phyloP scores from a whole-genome alignment of 2,888 invertebrate genomes.

The Bruchidius siliquastri region DNA sequence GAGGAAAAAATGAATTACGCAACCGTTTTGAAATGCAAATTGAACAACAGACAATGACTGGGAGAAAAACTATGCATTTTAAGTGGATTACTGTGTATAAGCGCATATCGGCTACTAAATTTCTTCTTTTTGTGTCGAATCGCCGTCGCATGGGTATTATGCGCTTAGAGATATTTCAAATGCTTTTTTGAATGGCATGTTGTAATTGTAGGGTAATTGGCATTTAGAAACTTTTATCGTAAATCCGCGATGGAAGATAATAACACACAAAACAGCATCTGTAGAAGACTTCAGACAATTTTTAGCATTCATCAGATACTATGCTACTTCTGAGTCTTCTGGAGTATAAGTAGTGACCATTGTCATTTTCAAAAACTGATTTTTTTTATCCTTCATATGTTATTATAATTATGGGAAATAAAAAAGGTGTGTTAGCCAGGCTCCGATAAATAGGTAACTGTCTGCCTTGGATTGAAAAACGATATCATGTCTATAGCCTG shows the following conservation, averaged over 20 bases:
- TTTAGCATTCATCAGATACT: too few relatives aligned
- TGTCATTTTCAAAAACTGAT: too few relatives aligned
- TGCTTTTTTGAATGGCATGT: not conserved
- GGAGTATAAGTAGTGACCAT: too few relatives aligned
- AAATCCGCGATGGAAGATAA: not conserved
- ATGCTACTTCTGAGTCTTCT: too few relatives aligned
- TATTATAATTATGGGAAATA: too few relatives aligned
- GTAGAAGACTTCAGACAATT: not conserved
- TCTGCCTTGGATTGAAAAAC: too few relatives aligned
- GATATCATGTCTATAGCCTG: too few relatives aligned
- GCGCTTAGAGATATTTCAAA: not conserved
- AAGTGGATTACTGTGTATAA: not conserved
- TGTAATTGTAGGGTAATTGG: not conserved
- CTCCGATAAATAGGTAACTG: too few relatives aligned
- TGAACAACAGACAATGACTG: not conserved
- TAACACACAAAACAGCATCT: not conserved
- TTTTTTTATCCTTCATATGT: too few relatives aligned
- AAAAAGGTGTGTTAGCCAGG: too few relatives aligned
- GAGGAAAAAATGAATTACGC: not conserved
- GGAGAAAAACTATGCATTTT: not conserved
- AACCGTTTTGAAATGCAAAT: not conserved
- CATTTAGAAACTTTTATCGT: not conserved
- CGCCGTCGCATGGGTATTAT: not conserved
- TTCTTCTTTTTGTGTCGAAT: not conserved
- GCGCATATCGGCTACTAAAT: not conserved